Conservation (phyloP, 2,888 invertebrate species). For the Stenichneumon culpator region DNA sequence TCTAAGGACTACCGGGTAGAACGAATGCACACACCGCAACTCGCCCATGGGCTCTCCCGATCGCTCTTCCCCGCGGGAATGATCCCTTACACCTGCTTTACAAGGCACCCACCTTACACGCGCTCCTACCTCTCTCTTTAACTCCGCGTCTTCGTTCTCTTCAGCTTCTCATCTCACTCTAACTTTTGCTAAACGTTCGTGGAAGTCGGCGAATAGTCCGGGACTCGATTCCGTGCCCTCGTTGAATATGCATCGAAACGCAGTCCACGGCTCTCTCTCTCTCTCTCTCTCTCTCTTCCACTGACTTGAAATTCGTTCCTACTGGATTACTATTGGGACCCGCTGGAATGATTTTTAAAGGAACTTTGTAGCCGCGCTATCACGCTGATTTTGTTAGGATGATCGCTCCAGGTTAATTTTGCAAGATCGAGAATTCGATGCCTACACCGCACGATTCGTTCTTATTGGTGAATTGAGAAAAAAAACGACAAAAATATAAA, state of each 20-base stretch:
- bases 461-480: not conserved
- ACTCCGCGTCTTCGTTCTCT: conserved; percentile 8
- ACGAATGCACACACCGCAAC: conserved; percentile 61
- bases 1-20: conserved; percentile 78
- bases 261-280: not conserved
- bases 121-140: conserved; percentile 37
- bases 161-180: conserved; percentile 36
- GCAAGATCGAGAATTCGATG: not conserved
- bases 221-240: conserved; percentile 48
- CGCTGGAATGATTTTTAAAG: conserved; percentile 1
- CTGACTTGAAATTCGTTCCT: conserved; percentile 1
- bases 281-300: not conserved
- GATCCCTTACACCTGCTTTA: conserved; percentile 80
- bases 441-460: not conserved
- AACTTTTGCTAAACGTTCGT: conserved; percentile 60
- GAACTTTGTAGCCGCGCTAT: not conserved
- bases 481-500: not conserved
- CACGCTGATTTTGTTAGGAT: not conserved
- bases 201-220: conserved; percentile 42
- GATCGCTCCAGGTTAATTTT: not conserved
- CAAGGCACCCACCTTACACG: conserved; percentile 68
- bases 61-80: conserved; percentile 65
- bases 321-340: conserved; percentile 3
- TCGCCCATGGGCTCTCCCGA: conserved; percentile 57
- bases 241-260: conserved; percentile 73